Conservation (phyloP, 2,888 invertebrate genomes). For the Apantesis nais region DNA sequence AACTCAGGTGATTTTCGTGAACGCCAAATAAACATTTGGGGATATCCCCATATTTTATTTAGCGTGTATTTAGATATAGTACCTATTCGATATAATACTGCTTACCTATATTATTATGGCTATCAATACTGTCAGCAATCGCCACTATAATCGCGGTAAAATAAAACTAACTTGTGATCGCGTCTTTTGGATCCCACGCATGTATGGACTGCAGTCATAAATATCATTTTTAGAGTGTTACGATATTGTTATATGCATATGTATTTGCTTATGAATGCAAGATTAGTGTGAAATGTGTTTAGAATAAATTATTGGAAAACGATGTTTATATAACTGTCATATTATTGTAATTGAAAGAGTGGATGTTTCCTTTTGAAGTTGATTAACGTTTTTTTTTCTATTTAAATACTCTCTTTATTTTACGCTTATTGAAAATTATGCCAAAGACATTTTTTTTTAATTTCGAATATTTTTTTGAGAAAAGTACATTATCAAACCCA, state of each 20-base stretch:
- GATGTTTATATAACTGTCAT: constrained; percentile 6
- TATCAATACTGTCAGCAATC: not conserved
- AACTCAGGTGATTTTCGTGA: not conserved
- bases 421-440: not conserved
- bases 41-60: not conserved
- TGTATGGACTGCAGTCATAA: constrained; percentile 25
- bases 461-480: not conserved
- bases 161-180: constrained; percentile 4
- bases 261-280: constrained; percentile 35
- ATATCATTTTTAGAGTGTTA: constrained; percentile 28
- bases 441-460: not conserved
- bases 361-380: not conserved
- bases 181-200: constrained; percentile 19
- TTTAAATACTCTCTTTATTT: not conserved
- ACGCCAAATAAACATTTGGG: not conserved
- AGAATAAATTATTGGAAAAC: constrained; percentile 33
- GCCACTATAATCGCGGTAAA: not conserved
- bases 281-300: constrained; percentile 26
- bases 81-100: too few relatives aligned
- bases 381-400: not conserved
- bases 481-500: too few relatives aligned
- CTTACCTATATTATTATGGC: too few relatives aligned
- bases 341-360: not conserved
- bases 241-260: constrained; percentile 19
- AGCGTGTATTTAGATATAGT: too few relatives aligned